Conservation (phyloP, 1,140 invertebrate species). For the Trichonephila inaurata region DNA sequence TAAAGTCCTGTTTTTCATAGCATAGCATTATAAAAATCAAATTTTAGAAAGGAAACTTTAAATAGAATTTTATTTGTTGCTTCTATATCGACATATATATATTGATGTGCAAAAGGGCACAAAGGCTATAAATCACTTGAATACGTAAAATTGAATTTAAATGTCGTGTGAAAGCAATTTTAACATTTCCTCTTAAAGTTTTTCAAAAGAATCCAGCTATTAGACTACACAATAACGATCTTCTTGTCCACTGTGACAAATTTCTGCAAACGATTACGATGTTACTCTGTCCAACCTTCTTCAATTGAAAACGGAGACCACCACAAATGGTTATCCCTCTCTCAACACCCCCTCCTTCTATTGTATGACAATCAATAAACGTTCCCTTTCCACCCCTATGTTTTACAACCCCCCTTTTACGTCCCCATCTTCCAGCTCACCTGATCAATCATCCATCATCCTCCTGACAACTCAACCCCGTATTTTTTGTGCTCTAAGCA, state of each 20-base stretch:
- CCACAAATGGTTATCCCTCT: constrained; percentile 54
- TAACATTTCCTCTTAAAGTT: no score
- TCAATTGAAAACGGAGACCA: neutral
- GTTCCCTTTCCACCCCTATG: constrained; percentile 24
- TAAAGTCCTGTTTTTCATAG: no score
- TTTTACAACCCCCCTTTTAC: constrained; percentile 16
- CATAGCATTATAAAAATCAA: no score
- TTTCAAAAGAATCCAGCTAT: no score
- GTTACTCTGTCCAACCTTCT: constrained; percentile 4
- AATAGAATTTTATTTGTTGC: no score
- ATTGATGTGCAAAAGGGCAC: no score
- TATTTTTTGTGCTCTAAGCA: constrained; percentile 40
- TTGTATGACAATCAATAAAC: constrained; percentile 71
- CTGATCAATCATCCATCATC: constrained; percentile 72
- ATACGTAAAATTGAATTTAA: no score
- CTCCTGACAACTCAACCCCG: constrained; percentile 53
- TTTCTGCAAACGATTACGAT: constrained; percentile 21
- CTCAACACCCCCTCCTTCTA: constrained; percentile 59
- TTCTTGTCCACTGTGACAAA: neutral
- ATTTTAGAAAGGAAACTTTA: no score
- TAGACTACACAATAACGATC: neutral
- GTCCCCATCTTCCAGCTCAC: neutral
- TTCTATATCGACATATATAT: no score
- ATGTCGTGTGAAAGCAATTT: no score
- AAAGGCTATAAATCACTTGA: no score